Conservation (phyloP, 2,797 vertebrate species). For the Arctocebus calabarensis region DNA sequence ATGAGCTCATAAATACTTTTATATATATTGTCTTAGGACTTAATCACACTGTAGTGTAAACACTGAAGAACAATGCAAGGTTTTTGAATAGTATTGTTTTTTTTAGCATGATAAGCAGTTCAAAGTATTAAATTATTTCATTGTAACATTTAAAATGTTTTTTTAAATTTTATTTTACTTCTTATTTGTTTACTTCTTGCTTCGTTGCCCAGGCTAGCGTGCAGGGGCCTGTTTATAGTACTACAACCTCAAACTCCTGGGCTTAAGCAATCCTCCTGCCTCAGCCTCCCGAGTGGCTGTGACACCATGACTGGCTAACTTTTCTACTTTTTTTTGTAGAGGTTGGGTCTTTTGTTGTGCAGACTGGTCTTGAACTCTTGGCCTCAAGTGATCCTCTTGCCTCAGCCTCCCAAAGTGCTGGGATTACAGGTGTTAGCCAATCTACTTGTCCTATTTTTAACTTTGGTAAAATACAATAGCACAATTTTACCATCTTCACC, state of each 20-base stretch:
- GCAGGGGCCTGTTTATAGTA: not conserved
- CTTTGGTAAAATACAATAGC: not conserved
- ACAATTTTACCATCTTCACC: not conserved
- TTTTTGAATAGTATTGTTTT: constrained; percentile 23
- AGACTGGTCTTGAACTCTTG: not conserved
- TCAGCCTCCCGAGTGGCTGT: not conserved
- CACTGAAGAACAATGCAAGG: not conserved
- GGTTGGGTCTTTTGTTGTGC: not conserved
- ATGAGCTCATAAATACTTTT: not conserved
- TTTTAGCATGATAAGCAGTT: not conserved
- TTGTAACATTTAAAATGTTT: not conserved
- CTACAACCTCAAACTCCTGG: not conserved
- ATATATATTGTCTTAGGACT: not conserved
- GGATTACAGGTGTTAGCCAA: not conserved
- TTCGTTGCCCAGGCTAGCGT: not conserved
- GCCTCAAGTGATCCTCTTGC: not conserved
- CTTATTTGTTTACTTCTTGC: not conserved
- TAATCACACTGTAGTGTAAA: not conserved
- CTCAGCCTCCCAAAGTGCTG: not conserved
- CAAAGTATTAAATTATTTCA: not conserved
- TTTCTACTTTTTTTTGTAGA: not conserved
- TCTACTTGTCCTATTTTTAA: not conserved
- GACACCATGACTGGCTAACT: not conserved
- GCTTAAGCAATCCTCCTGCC: not conserved
- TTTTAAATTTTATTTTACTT: not conserved